Evolutionary conservation across 1,140 invertebrate genomes (phyloP).

Genomic region (Diabrotica virgifera): DNA sequence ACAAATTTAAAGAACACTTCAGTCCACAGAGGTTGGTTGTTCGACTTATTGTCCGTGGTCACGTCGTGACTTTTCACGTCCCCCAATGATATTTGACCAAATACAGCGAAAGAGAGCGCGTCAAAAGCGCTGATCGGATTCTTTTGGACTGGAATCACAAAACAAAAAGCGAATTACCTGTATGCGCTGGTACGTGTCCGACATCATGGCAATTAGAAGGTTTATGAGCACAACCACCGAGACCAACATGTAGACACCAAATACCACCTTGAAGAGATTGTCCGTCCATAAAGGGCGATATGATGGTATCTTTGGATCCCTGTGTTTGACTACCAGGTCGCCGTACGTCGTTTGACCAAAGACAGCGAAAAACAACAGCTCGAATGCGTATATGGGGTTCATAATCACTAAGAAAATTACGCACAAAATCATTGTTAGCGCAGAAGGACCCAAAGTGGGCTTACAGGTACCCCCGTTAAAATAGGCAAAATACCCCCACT

Average conservation of each 20-base stretch:
- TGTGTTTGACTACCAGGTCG: conserved; percentile 66
- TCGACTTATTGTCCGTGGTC: conserved; percentile 48
- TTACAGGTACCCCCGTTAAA: too few species aligned
- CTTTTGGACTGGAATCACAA: conserved; percentile 79
- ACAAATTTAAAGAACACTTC: conserved; percentile 77
- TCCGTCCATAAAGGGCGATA: conserved; percentile 69
- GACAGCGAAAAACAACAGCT: conserved; percentile 96
- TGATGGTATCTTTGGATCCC: conserved; percentile 30
- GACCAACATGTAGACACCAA: conserved; percentile 96
- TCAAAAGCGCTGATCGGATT: conserved; percentile 84
- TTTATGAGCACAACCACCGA: conserved; percentile 97
- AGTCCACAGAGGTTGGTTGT: conserved; percentile 69
- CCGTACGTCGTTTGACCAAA: conserved; percentile 93
- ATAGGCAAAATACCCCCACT: too few species aligned
- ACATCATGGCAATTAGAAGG: conserved; percentile 99
- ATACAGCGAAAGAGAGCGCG: conserved; percentile 97
- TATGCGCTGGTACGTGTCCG: conserved; percentile 97
- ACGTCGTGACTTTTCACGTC: conserved; percentile 59
- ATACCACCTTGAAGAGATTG: conserved; percentile 80
- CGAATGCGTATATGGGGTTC: conserved; percentile 87
- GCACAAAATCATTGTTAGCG: background rate
- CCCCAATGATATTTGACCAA: conserved; percentile 92
- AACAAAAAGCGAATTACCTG: conserved; percentile 65
- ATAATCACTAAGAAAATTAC: conserved; percentile 64
- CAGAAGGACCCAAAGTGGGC: background rate